A percentile compares a stretch with the other conserved stretches of the same genome.
phyloP scores from a whole-genome alignment of 2,797 vertebrate genomes.

The Falco rusticolus region DNA sequence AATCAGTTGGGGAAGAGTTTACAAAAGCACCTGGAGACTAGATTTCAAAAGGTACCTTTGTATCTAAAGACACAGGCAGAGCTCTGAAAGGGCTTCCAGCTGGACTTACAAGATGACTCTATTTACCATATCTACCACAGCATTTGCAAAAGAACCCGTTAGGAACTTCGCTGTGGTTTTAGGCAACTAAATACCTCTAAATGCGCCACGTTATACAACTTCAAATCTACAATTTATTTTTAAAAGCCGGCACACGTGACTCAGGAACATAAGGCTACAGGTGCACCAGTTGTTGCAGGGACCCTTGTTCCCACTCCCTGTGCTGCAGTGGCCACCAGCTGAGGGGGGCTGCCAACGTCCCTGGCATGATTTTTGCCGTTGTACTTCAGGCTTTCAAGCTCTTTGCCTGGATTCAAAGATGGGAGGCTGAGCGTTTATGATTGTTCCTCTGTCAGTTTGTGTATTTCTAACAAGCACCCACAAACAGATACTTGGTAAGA shows the following conservation, averaged over 20 bases:
- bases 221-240: not conserved
- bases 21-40: not conserved
- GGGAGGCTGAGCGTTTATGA: not conserved
- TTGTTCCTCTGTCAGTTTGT: not conserved
- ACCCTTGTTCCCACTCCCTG: rapidly evolving
- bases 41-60: not conserved
- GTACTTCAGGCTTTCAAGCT: not conserved
- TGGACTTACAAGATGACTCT: not conserved
- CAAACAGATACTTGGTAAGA: not conserved
- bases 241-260: not conserved
- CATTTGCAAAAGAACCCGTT: not conserved
- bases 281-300: not conserved
- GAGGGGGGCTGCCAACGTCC: not conserved
- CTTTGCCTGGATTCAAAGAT: not conserved
- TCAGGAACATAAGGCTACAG: not conserved
- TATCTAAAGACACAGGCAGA: not conserved
- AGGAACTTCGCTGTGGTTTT: not conserved
- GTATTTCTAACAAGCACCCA: not conserved
- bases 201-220: not conserved
- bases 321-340: not conserved
- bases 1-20: not conserved
- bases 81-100: not conserved
- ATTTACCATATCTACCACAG: not conserved
- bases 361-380: not conserved
- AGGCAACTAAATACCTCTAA: not conserved